Percentiles rank a stretch among this genome's conserved stretches.
phyloP scores from a whole-genome alignment of 2,797 vertebrate genomes.

The Menidia menidia region DNA sequence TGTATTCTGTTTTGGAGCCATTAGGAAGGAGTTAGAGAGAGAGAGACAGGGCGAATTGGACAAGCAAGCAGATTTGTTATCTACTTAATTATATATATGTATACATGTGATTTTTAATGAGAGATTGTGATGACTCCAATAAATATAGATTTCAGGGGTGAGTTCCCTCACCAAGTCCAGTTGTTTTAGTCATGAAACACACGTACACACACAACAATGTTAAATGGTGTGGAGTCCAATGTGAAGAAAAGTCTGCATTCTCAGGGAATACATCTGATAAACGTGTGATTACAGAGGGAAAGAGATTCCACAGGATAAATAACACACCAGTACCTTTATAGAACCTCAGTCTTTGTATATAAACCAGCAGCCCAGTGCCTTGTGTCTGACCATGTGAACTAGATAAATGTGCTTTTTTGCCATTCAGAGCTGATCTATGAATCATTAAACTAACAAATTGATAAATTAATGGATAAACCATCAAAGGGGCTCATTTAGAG shows the following conservation, averaged over 20 bases:
- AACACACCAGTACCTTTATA: background rate
- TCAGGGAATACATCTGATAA: background rate
- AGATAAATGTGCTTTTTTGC: background rate
- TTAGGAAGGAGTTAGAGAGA: background rate
- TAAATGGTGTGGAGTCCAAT: background rate
- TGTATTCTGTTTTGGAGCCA: conserved; percentile 38
- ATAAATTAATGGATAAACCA: background rate
- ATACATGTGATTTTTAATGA: too few species aligned
- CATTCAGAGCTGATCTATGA: background rate
- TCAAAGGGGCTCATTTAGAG: background rate
- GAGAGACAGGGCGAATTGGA: background rate
- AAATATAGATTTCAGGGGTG: too few species aligned
- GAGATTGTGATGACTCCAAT: too few species aligned
- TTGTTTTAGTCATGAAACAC: background rate
- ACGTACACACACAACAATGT: background rate
- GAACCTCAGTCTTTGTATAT: background rate
- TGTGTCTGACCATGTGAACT: background rate
- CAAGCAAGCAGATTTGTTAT: conserved; percentile 17
- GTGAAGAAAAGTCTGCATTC: background rate
- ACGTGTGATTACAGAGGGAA: too few species aligned
- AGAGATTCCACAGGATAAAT: background rate
- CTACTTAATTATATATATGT: background rate
- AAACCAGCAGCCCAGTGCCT: background rate
- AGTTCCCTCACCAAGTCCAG: too few species aligned
- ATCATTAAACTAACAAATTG: background rate